phyloP scores from a whole-genome alignment of 1,140 invertebrate genomes.

The Sycobia sp. region DNA sequence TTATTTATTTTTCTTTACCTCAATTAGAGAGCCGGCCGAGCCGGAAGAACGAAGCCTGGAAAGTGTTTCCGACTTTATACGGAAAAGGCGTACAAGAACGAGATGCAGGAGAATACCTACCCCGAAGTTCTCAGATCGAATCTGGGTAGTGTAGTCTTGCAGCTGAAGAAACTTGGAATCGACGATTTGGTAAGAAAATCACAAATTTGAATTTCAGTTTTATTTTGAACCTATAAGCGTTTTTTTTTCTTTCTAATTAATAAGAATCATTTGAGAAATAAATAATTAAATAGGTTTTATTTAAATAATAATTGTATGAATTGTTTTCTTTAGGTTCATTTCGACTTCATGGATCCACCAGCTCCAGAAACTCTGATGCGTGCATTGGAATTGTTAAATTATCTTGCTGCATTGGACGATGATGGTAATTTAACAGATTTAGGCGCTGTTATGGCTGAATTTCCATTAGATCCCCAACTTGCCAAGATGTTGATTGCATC shows the following conservation, averaged over 20 bases:
- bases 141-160: slow-evolving; percentile 94
- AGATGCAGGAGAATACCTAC: slow-evolving; percentile 99
- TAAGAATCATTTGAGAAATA: background rate
- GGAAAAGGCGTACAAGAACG: slow-evolving; percentile 97
- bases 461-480: slow-evolving; percentile 97
- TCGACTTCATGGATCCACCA: slow-evolving; percentile 99
- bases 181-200: slow-evolving; percentile 88
- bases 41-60: slow-evolving; percentile 94
- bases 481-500: slow-evolving; percentile 99
- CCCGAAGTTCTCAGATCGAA: slow-evolving; percentile 98
- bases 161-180: slow-evolving; percentile 98
- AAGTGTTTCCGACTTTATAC: slow-evolving; percentile 99
- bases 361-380: slow-evolving; percentile 99
- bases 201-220: background rate
- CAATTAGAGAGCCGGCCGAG: slow-evolving; percentile 78
- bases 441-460: slow-evolving; percentile 99
- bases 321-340: slow-evolving; percentile 72
- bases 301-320: background rate
- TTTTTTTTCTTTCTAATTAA: background rate
- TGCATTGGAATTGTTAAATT: slow-evolving; percentile 96
- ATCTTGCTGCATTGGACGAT: slow-evolving; percentile 95
- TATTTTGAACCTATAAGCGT: no score
- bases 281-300: background rate
- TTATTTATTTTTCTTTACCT: background rate
- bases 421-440: slow-evolving; percentile 94